Evolutionary conservation across 2,113 vertebrate species (phyloP).

Genomic region (Grallaria varia): DNA sequence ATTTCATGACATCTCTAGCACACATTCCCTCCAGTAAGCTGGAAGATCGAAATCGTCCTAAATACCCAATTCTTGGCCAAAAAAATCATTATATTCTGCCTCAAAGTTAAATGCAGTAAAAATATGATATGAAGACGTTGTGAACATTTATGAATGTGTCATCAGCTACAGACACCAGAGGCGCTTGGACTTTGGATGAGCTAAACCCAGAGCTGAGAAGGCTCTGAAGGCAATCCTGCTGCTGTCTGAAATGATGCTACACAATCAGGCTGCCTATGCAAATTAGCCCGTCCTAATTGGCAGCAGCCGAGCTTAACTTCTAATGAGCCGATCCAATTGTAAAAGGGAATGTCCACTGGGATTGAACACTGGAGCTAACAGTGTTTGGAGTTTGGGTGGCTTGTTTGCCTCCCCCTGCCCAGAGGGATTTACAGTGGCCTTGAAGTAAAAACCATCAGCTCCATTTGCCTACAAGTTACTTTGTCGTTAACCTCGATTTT

Average conservation of each 20-base stretch:
- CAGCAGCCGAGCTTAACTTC: neutral
- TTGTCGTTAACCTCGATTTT: neutral
- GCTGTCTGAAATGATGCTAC: neutral
- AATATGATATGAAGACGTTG: neutral
- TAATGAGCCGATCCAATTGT: neutral
- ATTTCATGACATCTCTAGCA: neutral
- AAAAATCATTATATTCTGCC: neutral
- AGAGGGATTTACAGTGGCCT: neutral
- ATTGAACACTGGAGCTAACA: neutral
- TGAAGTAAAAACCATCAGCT: neutral
- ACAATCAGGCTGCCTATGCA: neutral
- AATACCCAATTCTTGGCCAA: neutral
- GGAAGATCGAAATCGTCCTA: slow-evolving; percentile 13
- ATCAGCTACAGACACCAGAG: neutral
- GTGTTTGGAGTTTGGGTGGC: neutral
- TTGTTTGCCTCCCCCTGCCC: neutral
- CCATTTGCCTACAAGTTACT: neutral
- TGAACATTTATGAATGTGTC: neutral
- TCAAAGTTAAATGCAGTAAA: neutral
- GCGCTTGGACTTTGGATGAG: neutral
- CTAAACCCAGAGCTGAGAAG: neutral
- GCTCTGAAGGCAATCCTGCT: neutral
- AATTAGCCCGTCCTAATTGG: neutral
- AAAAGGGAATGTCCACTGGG: neutral
- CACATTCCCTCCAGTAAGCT: neutral